Conservation (phyloP, 2,113 vertebrate genomes). For the Eupsittula cactorum region DNA sequence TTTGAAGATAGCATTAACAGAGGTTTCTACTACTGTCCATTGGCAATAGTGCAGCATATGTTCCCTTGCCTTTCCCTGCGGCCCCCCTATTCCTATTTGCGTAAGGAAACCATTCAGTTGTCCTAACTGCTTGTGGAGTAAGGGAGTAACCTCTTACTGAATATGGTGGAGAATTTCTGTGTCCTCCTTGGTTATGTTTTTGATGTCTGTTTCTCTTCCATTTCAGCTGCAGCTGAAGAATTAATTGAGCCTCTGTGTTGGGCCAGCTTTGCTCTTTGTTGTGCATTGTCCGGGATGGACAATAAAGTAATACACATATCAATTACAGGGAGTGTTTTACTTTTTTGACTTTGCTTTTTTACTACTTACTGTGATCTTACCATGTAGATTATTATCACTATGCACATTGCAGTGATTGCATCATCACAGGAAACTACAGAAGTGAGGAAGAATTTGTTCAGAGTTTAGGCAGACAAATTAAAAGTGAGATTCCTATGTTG, state of each 20-base stretch:
- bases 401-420: background rate
- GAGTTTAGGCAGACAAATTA: background rate
- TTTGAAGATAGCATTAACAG: background rate
- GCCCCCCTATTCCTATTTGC: background rate
- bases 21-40: rapidly evolving
- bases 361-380: background rate
- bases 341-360: background rate
- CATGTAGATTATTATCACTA: background rate
- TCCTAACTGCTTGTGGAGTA: background rate
- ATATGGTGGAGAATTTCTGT: background rate
- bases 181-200: background rate
- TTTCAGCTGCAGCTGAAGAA: background rate
- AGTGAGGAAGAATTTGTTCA: background rate
- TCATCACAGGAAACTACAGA: background rate
- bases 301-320: background rate
- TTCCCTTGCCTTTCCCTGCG: background rate
- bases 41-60: background rate
- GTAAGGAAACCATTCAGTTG: background rate
- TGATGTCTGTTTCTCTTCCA: background rate
- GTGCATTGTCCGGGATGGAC: background rate
- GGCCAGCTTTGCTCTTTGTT: background rate
- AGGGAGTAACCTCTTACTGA: background rate
- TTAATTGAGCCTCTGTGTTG: background rate
- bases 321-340: background rate
- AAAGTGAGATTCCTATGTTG: background rate